A percentile compares a stretch with the other conserved stretches of the same genome.
Evolutionary conservation across 1,140 invertebrate genomes (phyloP).

Genomic region (Paraescarpia echinospica): DNA sequence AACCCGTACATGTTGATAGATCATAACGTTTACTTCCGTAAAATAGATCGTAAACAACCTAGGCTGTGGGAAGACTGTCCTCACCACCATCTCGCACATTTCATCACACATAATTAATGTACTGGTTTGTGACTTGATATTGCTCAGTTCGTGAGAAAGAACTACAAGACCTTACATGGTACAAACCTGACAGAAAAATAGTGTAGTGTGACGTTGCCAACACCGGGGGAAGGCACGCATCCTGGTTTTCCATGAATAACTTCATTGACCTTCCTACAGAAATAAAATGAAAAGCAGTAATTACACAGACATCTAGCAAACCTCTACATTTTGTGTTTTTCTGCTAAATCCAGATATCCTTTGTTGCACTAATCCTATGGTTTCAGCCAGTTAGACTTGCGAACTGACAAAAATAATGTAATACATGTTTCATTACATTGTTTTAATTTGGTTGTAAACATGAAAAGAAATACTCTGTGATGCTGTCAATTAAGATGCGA

Average conservation of each 20-base stretch:
- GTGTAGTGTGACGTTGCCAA: constrained; percentile 9
- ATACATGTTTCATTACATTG: too few relatives aligned
- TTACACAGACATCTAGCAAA: not conserved
- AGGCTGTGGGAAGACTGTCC: too few relatives aligned
- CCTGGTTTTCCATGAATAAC: constrained; percentile 11
- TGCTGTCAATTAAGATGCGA: too few relatives aligned
- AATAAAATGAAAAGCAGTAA: not conserved
- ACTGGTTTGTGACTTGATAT: too few relatives aligned
- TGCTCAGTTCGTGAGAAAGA: too few relatives aligned
- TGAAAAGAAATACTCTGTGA: too few relatives aligned
- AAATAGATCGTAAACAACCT: too few relatives aligned
- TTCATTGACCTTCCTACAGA: constrained; percentile 17
- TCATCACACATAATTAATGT: too few relatives aligned
- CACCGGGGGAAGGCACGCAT: not conserved
- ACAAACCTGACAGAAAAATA: constrained; percentile 13
- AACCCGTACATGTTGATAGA: too few relatives aligned
- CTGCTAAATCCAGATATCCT: not conserved
- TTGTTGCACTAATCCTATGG: not conserved
- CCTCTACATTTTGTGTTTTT: not conserved
- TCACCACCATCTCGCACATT: too few relatives aligned
- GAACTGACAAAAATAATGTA: not conserved
- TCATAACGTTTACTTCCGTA: too few relatives aligned
- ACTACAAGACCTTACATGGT: not conserved
- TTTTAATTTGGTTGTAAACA: too few relatives aligned
- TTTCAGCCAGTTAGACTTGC: not conserved